Conservation (phyloP, 2,888 invertebrate genomes). For the Hemithea aestivaria region DNA sequence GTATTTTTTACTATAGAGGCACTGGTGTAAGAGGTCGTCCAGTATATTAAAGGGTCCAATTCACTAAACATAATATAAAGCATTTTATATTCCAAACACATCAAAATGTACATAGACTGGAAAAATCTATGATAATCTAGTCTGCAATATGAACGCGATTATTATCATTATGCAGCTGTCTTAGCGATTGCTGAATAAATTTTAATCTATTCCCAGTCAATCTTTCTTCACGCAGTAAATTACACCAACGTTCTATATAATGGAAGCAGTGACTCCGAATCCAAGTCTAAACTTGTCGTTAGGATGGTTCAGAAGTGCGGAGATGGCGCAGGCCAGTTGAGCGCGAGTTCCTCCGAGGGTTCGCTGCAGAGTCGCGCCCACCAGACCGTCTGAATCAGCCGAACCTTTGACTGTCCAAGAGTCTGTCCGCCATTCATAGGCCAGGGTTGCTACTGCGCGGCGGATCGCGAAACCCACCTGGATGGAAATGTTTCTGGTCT, state of each 20-base stretch:
- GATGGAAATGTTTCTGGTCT: background rate
- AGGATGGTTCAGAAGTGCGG: slow-evolving; percentile 71
- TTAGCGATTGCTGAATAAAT: no score
- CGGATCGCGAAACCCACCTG: slow-evolving; percentile 64
- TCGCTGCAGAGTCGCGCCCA: slow-evolving; percentile 64
- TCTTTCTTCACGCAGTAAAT: no score
- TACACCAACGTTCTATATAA: slow-evolving; percentile 33
- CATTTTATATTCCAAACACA: no score
- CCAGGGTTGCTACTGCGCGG: slow-evolving; percentile 61
- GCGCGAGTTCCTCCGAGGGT: slow-evolving; percentile 58
- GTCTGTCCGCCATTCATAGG: slow-evolving; percentile 63
- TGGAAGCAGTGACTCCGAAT: slow-evolving; percentile 62
- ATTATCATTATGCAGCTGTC: no score
- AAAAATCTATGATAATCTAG: no score
- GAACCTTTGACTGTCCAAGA: slow-evolving; percentile 67
- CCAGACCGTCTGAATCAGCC: slow-evolving; percentile 66
- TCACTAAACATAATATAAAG: no score
- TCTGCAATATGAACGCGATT: no score
- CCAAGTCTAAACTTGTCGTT: slow-evolving; percentile 72
- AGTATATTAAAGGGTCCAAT: no score
- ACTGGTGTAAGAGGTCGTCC: no score
- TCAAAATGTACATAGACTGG: no score
- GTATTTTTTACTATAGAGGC: no score
- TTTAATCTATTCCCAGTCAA: no score
- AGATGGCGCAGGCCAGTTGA: slow-evolving; percentile 60